Percentiles rank a stretch among this genome's conserved stretches.
Evolutionary conservation across 1,140 invertebrate species (phyloP).

Genomic region (Euura lappo): DNA sequence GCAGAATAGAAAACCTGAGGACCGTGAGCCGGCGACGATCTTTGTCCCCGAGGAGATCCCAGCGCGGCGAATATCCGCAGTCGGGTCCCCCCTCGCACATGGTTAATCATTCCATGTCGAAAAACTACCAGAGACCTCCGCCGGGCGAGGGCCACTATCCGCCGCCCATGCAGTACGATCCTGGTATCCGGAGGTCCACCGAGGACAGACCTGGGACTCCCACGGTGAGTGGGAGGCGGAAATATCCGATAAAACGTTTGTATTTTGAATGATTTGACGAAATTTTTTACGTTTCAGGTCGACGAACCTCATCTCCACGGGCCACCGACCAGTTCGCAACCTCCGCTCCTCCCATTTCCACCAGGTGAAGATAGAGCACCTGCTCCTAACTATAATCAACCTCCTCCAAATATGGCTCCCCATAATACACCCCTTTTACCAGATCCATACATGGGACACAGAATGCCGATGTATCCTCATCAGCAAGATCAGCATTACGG

Average conservation of each 20-base stretch:
- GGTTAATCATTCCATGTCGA: slow-evolving; percentile 43
- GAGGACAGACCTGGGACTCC: slow-evolving; percentile 75
- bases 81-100: slow-evolving; percentile 37
- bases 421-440: slow-evolving; percentile 53
- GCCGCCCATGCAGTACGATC: slow-evolving; percentile 55
- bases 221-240: slow-evolving; percentile 62
- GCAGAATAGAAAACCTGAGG: slow-evolving; percentile 49
- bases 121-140: slow-evolving; percentile 46
- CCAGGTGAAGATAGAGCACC: slow-evolving; percentile 55
- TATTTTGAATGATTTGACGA: neutral
- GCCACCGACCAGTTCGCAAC: slow-evolving; percentile 39
- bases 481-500: slow-evolving; percentile 57
- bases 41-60: slow-evolving; percentile 50
- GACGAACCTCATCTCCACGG: slow-evolving; percentile 56
- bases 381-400: slow-evolving; percentile 49
- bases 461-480: slow-evolving; percentile 56
- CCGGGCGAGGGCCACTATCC: slow-evolving; percentile 49
- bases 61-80: slow-evolving; percentile 47
- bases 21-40: slow-evolving; percentile 49
- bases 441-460: slow-evolving; percentile 54
- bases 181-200: slow-evolving; percentile 50
- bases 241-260: neutral
- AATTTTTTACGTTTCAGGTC: slow-evolving; percentile 36
- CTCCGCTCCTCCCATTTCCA: slow-evolving; percentile 52
- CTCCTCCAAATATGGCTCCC: slow-evolving; percentile 48